Conservation (phyloP, 1,140 invertebrate species). For the Brachionus manjavacas region DNA sequence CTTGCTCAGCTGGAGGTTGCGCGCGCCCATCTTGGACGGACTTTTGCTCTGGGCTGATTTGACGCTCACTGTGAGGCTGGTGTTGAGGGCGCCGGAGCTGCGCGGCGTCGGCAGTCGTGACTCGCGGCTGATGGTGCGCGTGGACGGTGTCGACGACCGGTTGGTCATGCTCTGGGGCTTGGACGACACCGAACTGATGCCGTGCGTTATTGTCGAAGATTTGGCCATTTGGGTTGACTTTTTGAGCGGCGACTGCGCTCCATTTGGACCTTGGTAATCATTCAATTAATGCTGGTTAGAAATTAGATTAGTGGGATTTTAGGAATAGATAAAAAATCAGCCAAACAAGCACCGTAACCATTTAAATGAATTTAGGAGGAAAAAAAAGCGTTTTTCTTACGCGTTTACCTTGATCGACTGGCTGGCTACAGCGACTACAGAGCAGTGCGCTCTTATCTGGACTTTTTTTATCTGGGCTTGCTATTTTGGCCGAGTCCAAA, state of each 20-base stretch:
- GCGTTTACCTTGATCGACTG: background rate
- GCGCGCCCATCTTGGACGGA: background rate
- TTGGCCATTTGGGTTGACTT: background rate
- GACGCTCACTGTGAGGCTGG: background rate
- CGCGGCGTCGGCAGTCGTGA: background rate
- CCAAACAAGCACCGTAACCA: background rate
- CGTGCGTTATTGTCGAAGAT: conserved; percentile 3
- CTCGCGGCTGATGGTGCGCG: background rate
- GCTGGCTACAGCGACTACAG: background rate
- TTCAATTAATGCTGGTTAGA: no score
- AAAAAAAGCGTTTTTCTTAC: background rate
- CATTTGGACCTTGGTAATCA: background rate
- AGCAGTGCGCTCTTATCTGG: background rate
- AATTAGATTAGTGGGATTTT: no score
- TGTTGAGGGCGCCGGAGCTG: background rate
- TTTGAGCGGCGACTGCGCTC: background rate
- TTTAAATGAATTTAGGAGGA: background rate
- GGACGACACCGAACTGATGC: background rate
- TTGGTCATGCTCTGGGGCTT: background rate
- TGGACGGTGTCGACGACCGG: conserved; percentile 16
- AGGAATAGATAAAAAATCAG: no score
- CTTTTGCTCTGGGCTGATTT: conserved; percentile 26
- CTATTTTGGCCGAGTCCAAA: background rate
- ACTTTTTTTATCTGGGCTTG: background rate
- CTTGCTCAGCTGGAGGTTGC: background rate